Conservation (phyloP, 2,113 vertebrate species). For the Antidorcas marsupialis region DNA sequence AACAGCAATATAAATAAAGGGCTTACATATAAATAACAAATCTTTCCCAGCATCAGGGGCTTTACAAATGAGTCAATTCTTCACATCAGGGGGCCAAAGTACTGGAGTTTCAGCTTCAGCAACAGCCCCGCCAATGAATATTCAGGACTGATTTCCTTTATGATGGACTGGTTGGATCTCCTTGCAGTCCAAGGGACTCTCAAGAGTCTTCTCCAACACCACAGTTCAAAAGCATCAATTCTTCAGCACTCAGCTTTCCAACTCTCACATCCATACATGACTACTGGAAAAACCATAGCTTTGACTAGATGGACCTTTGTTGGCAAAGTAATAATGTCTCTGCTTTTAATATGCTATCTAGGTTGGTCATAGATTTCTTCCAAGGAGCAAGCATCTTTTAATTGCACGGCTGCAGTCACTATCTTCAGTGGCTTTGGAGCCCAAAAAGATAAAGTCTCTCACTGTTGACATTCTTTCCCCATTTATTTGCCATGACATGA, state of each 20-base stretch:
- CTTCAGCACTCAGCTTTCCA: neutral
- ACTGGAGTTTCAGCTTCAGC: neutral
- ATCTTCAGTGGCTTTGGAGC: neutral
- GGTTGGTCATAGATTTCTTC: neutral
- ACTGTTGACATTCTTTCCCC: neutral
- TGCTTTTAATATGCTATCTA: neutral
- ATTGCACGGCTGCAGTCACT: neutral
- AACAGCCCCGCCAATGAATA: neutral
- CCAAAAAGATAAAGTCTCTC: neutral
- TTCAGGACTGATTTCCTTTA: neutral
- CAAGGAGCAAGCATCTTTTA: neutral
- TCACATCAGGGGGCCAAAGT: neutral
- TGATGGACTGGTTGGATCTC: neutral
- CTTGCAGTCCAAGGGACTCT: neutral
- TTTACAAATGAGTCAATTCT: neutral
- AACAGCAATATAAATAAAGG: neutral
- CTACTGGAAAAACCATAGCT: neutral
- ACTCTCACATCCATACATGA: neutral
- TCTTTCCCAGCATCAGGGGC: neutral
- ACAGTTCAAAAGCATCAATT: neutral
- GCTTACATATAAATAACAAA: neutral
- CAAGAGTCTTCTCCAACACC: neutral
- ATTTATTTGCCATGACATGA: neutral
- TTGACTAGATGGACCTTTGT: neutral
- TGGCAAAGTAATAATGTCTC: neutral